These are phyloP conservation scores for Seira ritae DNA, from an alignment of 2,888 invertebrate genomes.

Conservation along the genomic window DNA sequence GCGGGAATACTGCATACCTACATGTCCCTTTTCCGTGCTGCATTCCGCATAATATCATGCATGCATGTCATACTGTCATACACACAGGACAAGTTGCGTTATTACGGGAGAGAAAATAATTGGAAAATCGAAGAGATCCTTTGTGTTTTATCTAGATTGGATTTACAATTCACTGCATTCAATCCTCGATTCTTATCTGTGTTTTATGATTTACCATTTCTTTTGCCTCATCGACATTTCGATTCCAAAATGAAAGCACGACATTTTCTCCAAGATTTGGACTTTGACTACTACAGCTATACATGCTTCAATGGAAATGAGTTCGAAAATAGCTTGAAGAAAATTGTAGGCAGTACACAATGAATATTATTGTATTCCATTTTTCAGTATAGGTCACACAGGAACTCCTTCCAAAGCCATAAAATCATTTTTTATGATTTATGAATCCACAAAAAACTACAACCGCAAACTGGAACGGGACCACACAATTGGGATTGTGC, in stretches of 20 bases:
- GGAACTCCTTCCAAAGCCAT: conserved; percentile 6
- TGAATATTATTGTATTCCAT: background rate
- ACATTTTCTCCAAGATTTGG: background rate
- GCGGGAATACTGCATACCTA: background rate
- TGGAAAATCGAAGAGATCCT: background rate
- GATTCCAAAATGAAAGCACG: background rate
- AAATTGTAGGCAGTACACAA: background rate
- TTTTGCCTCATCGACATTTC: background rate
- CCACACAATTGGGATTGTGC: too few species aligned
- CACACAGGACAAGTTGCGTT: background rate
- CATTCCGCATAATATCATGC: background rate
- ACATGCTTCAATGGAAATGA: background rate
- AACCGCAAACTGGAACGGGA: too few species aligned
- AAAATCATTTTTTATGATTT: conserved; percentile 11
- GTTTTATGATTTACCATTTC: conserved; percentile 14
- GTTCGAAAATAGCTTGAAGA: background rate
- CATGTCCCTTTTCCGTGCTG: too few species aligned
- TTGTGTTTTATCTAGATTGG: conserved; percentile 7
- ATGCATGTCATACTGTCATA: background rate
- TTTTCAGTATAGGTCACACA: conserved; percentile 1
- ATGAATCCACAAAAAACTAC: background rate
- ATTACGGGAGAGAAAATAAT: background rate
- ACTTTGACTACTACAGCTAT: background rate
- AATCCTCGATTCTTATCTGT: conserved; percentile 1
- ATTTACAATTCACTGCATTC: conserved; percentile 14